Evolutionary conservation across 2,113 vertebrate species (phyloP).

Genomic region (Paralichthys olivaceus): DNA sequence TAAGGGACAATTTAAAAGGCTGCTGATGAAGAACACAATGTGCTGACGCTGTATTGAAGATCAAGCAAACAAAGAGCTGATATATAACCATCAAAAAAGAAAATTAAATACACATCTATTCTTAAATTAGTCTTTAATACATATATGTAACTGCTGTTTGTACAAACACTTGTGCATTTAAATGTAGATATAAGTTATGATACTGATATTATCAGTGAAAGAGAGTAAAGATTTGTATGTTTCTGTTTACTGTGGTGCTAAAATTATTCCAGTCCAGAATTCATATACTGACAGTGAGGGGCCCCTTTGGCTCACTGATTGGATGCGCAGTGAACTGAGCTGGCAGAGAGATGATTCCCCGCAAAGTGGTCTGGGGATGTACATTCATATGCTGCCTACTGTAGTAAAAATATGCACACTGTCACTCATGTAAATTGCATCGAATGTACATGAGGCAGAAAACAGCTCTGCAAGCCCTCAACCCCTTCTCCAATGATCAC

Average conservation of each 20-base stretch:
- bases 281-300: constrained; percentile 47
- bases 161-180: constrained; percentile 34
- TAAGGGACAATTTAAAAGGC: constrained; percentile 48
- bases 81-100: constrained; percentile 37
- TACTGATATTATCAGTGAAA: constrained; percentile 22
- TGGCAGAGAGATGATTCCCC: constrained; percentile 37
- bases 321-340: constrained; percentile 55
- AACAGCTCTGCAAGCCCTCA: constrained; percentile 25
- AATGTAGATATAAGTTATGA: constrained; percentile 38
- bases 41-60: constrained; percentile 11
- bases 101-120: constrained; percentile 39
- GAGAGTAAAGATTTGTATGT: constrained; percentile 31
- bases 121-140: constrained; percentile 29
- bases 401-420: constrained; percentile 70
- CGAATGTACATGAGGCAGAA: constrained; percentile 50
- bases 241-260: constrained; percentile 26
- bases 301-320: constrained; percentile 55
- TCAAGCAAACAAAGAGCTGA: constrained; percentile 26
- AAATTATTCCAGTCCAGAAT: constrained; percentile 52
- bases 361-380: constrained; percentile 64
- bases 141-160: constrained; percentile 17
- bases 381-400: constrained; percentile 74
- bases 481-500: constrained; percentile 18
- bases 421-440: constrained; percentile 59
- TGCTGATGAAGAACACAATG: constrained; percentile 37